Evolutionary conservation across 2,888 invertebrate genomes (phyloP), one percentile per base, ranked within the genome.

Genomic region (Pseudoips prasinana): DNA sequence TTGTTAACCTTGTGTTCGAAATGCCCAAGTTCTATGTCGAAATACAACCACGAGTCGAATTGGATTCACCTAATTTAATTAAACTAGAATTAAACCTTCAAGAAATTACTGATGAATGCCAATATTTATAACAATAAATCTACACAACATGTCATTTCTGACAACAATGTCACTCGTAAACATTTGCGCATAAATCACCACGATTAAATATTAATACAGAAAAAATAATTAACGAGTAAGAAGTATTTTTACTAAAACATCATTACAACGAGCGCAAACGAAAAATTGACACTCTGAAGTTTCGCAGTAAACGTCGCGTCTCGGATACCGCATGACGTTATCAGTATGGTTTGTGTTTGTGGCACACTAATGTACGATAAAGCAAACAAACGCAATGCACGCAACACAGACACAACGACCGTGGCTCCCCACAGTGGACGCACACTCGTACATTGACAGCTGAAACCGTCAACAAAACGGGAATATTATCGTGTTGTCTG

Each of bases 391-490:
- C 68, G 62, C 46, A 54, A 44, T 39, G 52, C 46, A 45, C 46
- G 48, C 56, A 57, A 63, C 72, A 72, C 64, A 60, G 48, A 50
- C 63, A 53, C 20, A 20, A 5, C 51, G 62, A 39, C 56, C 50
- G 59, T 69, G 59, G 64, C 70, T 65, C 68, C 63, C 57, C 71
- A 65, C 50, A 35, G 47, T 63, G 59, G 61, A 49, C 69, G 40
- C 45, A 41, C 37, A 35, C 49, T 7, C 61, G 59, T 57, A 58
- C 58, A 56, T 66, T 78, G 82, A 77, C 79, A 83, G 70, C 77
- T 78, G 71, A 76, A 75, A 82, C 69, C 64, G 73, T 78, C 81
- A 84, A 81, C 82, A 81, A 73, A 66, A 68, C 71, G 57, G 62
- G 58, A 67, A 56, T 52, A 59, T 40, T 63, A 65, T 58, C 60